Evolutionary conservation across 2,113 vertebrate species (phyloP).

Genomic region (Dromiciops gliroides): DNA sequence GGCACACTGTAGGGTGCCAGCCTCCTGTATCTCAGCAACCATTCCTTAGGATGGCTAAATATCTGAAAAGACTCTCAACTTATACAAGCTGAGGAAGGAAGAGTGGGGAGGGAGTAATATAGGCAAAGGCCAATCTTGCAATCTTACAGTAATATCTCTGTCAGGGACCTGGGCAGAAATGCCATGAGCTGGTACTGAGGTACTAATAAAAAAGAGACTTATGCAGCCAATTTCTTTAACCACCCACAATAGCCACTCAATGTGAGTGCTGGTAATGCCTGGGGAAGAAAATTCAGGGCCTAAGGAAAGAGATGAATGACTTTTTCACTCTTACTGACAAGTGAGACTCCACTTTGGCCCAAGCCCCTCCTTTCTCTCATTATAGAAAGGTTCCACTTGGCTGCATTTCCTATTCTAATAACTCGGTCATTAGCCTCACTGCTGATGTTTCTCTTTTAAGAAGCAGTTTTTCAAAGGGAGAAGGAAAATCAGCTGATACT

Average conservation of each 20-base stretch:
- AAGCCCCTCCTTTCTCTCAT: background rate
- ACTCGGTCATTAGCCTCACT: background rate
- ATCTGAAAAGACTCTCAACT: background rate
- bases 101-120: background rate
- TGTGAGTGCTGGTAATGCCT: background rate
- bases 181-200: background rate
- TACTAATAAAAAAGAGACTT: background rate
- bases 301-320: background rate
- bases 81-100: background rate
- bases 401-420: background rate
- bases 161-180: background rate
- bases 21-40: constrained; percentile 69
- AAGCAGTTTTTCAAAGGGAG: background rate
- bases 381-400: background rate
- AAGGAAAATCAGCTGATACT: background rate
- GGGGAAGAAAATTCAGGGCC: background rate
- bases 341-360: background rate
- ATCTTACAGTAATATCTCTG: background rate
- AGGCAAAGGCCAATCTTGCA: background rate
- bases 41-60: background rate
- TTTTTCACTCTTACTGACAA: background rate
- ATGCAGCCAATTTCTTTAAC: background rate
- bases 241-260: background rate
- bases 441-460: background rate
- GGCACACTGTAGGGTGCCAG: background rate